A percentile compares a stretch with the other conserved stretches of the same genome.
These are phyloP conservation scores for Macaca nemestrina DNA, from an alignment of 2,113 vertebrate species.

Conservation along the genomic window DNA sequence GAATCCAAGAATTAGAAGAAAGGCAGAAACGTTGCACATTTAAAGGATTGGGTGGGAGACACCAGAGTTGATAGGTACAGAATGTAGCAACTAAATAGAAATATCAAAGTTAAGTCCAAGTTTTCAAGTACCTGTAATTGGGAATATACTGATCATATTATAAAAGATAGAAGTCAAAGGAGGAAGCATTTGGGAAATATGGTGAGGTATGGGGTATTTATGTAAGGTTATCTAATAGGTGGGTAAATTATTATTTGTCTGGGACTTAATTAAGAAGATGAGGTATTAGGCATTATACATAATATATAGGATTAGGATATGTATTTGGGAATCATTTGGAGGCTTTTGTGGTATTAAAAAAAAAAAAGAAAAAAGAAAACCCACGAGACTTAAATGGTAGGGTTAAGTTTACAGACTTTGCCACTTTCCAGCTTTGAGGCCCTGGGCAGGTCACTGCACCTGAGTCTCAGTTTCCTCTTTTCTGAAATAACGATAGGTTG, in stretches of 20 bases:
- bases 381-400: neutral
- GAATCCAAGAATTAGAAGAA: neutral
- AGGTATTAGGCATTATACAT: neutral
- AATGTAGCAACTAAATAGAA: neutral
- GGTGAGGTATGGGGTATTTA: neutral
- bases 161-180: neutral
- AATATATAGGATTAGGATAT: no score
- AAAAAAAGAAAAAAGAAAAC: neutral
- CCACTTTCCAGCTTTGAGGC: neutral
- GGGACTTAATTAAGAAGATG: neutral
- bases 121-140: neutral
- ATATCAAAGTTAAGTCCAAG: neutral
- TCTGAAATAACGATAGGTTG: neutral
- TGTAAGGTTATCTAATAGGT: neutral
- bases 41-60: neutral
- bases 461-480: neutral
- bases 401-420: neutral
- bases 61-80: neutral
- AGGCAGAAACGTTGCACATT: neutral
- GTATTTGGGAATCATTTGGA: neutral
- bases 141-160: neutral
- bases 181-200: neutral
- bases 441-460: neutral
- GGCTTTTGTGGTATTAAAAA: neutral
- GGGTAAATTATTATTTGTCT: neutral